Percentiles rank a stretch among this genome's conserved stretches.
Evolutionary conservation across 1,140 invertebrate species (phyloP).

Genomic region (Microplitis demolitor): DNA sequence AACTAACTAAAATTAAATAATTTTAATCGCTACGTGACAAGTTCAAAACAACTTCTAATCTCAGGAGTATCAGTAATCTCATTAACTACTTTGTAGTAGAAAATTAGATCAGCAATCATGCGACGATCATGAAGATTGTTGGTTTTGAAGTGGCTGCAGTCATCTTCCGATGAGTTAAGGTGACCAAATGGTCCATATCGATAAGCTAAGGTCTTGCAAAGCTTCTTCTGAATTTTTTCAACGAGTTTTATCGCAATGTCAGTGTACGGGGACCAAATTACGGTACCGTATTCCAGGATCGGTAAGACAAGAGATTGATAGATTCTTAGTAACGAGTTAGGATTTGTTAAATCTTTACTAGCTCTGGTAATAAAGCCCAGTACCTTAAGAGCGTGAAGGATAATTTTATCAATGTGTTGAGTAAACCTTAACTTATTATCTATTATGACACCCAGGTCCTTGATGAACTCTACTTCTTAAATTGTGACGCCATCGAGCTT

Average conservation of each 20-base stretch:
- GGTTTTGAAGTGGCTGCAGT: not conserved
- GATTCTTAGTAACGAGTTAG: not conserved
- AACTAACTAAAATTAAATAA: no score
- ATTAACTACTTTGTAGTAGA: no score
- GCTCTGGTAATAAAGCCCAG: not conserved
- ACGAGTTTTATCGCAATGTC: not conserved
- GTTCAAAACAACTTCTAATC: no score
- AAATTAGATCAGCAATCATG: no score
- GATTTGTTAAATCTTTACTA: not conserved
- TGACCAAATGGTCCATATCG: not conserved
- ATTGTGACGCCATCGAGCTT: not conserved
- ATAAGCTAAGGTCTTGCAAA: not conserved
- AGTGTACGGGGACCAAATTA: not conserved
- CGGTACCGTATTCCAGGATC: not conserved
- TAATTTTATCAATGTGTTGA: not conserved
- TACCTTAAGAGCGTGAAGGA: not conserved
- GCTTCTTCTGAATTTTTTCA: not conserved
- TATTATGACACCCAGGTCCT: not conserved
- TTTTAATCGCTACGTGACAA: no score
- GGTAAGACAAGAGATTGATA: not conserved
- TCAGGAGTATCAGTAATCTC: no score
- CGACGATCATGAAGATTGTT: not conserved
- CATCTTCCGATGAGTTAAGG: not conserved
- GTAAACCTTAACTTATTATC: not conserved
- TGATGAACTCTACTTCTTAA: not conserved